These are phyloP conservation scores for Microcebus murinus DNA, from an alignment of 2,113 vertebrate species.

Conservation along the genomic window DNA sequence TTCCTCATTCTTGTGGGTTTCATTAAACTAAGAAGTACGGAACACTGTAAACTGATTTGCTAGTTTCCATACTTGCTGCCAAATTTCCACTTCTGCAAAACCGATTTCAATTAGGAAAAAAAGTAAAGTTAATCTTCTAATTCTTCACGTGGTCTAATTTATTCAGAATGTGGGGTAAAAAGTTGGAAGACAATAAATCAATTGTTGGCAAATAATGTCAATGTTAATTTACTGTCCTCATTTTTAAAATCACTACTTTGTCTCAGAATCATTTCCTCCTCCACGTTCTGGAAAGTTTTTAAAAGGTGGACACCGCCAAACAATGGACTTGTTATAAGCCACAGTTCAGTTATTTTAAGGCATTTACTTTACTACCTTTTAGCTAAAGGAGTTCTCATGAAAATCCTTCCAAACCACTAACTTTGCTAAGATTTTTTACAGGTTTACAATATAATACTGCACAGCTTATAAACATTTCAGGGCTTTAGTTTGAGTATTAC, in stretches of 20 bases:
- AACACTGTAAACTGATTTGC: conserved; percentile 82
- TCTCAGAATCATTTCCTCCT: conserved; percentile 74
- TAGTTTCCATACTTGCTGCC: conserved; percentile 83
- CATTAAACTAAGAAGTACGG: conserved; percentile 72
- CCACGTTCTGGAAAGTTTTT: conserved; percentile 77
- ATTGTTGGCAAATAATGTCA: conserved; percentile 71
- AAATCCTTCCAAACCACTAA: conserved; percentile 82
- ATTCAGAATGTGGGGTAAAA: conserved; percentile 69
- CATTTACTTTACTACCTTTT: conserved; percentile 82
- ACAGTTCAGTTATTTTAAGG: conserved; percentile 81
- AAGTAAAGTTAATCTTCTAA: conserved; percentile 66
- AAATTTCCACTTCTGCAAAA: conserved; percentile 85
- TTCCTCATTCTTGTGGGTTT: conserved; percentile 74
- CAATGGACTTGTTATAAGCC: conserved; percentile 76
- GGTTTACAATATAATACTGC: conserved; percentile 65
- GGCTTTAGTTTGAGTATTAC: conserved; percentile 45
- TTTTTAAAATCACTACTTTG: conserved; percentile 62
- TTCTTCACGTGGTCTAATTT: conserved; percentile 70
- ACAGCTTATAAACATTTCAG: conserved; percentile 70
- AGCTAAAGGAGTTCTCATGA: conserved; percentile 79
- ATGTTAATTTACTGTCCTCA: conserved; percentile 58
- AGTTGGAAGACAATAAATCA: conserved; percentile 72
- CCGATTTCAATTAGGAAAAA: conserved; percentile 78
- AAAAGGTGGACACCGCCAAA: conserved; percentile 69
- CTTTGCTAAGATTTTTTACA: conserved; percentile 78